A percentile compares a stretch with the other conserved stretches of the same genome.
Conservation (phyloP, 2,888 invertebrate species). For the Drosophila borealis region DNA sequence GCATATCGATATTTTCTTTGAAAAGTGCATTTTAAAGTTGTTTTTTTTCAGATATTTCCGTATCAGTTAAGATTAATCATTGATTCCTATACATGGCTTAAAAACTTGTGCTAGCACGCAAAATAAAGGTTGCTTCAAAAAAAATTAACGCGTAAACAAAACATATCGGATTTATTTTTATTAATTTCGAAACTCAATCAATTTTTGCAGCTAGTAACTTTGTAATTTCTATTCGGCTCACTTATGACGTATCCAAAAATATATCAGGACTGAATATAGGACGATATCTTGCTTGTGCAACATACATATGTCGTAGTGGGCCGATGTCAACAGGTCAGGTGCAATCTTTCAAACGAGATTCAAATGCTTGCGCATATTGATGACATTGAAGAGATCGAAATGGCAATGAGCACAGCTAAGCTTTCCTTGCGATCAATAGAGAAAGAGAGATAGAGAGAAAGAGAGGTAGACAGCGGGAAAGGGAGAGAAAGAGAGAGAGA, state of each 20-base stretch:
- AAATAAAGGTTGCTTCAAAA: not conserved
- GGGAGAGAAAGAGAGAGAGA: too few species aligned
- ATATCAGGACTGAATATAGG: not conserved
- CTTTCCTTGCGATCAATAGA: not conserved
- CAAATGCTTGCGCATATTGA: slow-evolving; percentile 4
- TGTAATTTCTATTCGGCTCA: not conserved
- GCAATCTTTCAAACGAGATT: slow-evolving; percentile 11
- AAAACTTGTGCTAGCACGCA: not conserved
- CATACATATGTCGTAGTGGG: not conserved
- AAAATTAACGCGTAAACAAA: not conserved
- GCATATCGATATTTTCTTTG: not conserved
- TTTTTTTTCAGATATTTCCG: not conserved
- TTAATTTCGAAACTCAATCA: not conserved
- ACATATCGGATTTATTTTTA: not conserved
- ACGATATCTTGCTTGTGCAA: not conserved
- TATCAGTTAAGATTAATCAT: too few species aligned
- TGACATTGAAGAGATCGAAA: slow-evolving; percentile 7
- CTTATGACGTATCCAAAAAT: not conserved
- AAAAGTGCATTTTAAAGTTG: not conserved
- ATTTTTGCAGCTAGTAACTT: not conserved
- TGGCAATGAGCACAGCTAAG: not conserved
- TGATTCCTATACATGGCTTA: too few species aligned
- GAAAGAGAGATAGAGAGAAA: too few species aligned
- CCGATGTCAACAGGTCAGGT: slow-evolving; percentile 29
- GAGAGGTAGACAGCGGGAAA: not conserved